Conservation (phyloP, 2,797 vertebrate genomes). For the Delichon dasypus region DNA sequence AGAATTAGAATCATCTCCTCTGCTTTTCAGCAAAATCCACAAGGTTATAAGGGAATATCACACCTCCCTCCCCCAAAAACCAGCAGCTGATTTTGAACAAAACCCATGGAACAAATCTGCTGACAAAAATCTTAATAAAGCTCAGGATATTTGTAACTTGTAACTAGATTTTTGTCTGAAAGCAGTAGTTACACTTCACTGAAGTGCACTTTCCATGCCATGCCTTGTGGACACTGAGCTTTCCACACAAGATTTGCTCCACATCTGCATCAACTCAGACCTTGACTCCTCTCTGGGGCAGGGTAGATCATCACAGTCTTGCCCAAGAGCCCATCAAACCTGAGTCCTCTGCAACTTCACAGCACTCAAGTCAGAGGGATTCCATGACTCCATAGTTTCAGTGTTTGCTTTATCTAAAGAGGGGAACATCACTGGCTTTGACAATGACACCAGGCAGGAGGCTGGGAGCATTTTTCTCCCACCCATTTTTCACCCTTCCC, state of each 20-base stretch:
- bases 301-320: fast-evolving
- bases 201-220: background rate
- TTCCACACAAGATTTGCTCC: background rate
- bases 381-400: background rate
- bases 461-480: background rate
- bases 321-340: background rate
- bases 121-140: background rate
- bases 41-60: background rate
- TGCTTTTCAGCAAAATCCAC: background rate
- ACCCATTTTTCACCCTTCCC: background rate
- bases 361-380: background rate
- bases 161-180: background rate
- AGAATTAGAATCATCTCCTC: background rate
- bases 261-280: fast-evolving
- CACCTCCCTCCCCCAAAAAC: background rate
- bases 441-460: background rate
- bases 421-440: background rate
- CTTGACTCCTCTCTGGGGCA: background rate
- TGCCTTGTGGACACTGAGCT: fast-evolving
- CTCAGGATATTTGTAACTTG: background rate
- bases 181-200: fast-evolving
- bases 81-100: background rate
- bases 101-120: background rate
- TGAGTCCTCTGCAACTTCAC: background rate
- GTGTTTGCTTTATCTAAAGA: background rate